Evolutionary conservation across 2,797 vertebrate genomes (phyloP).

Genomic region (Podarcis lilfordi): DNA sequence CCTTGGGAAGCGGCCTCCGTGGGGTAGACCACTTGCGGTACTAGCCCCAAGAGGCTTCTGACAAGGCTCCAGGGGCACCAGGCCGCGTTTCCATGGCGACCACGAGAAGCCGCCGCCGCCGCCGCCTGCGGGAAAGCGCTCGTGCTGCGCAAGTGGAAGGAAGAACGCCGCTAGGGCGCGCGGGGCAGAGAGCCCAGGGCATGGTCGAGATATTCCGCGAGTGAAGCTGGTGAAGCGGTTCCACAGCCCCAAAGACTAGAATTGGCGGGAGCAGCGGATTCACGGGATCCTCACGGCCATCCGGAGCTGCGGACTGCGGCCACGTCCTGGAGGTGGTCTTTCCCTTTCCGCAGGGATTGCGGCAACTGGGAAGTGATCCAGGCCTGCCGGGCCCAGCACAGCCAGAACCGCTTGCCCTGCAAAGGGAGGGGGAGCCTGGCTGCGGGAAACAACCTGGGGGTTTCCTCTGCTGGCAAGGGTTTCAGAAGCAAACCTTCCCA

Average conservation of each 20-base stretch:
- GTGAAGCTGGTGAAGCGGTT: background rate
- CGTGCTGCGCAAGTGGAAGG: background rate
- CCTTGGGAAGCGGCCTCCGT: rapidly evolving
- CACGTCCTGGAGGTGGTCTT: slow-evolving; percentile 28
- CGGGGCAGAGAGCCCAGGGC: background rate
- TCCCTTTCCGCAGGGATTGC: slow-evolving; percentile 8
- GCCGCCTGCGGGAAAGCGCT: background rate
- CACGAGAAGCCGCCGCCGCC: background rate
- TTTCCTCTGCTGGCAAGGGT: background rate
- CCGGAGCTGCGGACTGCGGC: background rate
- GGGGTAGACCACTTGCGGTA: background rate
- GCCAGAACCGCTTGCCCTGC: slow-evolving; percentile 1
- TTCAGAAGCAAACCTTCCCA: background rate
- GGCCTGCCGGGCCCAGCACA: slow-evolving; percentile 10
- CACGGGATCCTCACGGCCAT: background rate
- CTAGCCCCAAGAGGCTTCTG: rapidly evolving
- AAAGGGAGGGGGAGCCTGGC: background rate
- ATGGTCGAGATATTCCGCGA: background rate
- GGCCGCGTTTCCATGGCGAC: slow-evolving; percentile 24
- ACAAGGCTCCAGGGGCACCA: too few relatives aligned
- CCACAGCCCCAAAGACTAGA: background rate
- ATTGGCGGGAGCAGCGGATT: background rate
- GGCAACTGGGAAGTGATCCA: slow-evolving; percentile 24
- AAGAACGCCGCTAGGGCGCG: background rate
- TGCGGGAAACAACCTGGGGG: too few relatives aligned